phyloP scores from a whole-genome alignment of 2,888 invertebrate species.

The Erebia palarica region DNA sequence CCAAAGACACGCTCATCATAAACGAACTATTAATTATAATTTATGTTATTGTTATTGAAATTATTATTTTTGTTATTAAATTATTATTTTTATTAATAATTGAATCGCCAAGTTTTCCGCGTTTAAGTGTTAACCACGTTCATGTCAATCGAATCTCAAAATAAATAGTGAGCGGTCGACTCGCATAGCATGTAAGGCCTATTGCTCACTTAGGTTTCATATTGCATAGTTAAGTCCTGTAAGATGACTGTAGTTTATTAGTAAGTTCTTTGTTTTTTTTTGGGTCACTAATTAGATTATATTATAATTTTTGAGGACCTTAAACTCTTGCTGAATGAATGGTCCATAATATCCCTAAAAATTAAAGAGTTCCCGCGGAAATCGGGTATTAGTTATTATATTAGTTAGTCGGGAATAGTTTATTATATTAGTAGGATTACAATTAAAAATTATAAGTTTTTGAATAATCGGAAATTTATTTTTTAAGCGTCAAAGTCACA shows the following conservation, averaged over 20 bases:
- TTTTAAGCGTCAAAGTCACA: background rate
- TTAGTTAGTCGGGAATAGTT: no score
- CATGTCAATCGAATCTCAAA: conserved; percentile 60
- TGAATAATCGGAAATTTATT: background rate
- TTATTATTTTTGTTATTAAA: background rate
- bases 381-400: no score
- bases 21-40: conserved; percentile 8
- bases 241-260: no score
- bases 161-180: conserved; percentile 37
- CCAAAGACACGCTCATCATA: conserved; percentile 74
- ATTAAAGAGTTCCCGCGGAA: no score
- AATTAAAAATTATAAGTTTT: no score
- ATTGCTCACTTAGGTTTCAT: background rate
- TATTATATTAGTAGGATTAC: no score
- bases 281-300: no score
- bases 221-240: no score
- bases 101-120: conserved; percentile 1
- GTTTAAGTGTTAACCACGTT: conserved; percentile 48
- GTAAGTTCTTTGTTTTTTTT: no score
- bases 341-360: no score
- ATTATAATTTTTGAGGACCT: no score
- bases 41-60: background rate
- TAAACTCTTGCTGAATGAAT: no score
- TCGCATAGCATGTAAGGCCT: conserved; percentile 43
- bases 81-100: background rate